These are phyloP conservation scores for Amblyornis subalaris DNA, from an alignment of 2,113 vertebrate species.

Conservation along the genomic window DNA sequence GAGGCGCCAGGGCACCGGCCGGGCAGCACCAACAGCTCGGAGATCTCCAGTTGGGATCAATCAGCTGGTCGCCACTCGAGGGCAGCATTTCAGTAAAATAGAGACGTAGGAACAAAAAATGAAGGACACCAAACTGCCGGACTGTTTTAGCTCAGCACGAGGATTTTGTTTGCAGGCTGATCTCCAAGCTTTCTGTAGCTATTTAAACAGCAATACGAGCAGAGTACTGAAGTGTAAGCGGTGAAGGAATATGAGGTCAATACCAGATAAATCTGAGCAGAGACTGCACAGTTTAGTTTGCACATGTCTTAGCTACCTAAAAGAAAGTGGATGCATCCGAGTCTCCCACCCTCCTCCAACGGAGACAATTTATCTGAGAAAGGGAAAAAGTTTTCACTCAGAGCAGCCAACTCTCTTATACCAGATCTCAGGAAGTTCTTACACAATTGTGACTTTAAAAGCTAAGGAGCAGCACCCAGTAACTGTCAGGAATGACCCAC, in stretches of 20 bases:
- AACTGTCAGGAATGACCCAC: neutral
- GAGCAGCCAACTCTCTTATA: neutral
- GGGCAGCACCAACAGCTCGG: rapidly evolving
- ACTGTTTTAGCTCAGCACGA: rapidly evolving
- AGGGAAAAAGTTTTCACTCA: neutral
- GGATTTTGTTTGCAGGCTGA: neutral
- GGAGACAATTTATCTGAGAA: neutral
- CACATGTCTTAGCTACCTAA: neutral
- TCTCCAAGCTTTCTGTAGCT: neutral
- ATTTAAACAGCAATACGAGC: neutral
- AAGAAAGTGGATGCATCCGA: neutral
- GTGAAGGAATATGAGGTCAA: neutral
- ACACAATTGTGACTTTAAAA: neutral
- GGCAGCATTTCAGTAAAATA: constrained; percentile 31
- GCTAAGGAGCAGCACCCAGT: neutral
- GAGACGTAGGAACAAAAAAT: neutral
- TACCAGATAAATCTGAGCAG: neutral
- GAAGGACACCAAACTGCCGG: neutral
- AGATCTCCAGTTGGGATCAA: neutral
- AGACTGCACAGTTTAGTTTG: neutral
- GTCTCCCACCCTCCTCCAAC: neutral
- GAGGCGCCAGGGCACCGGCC: neutral
- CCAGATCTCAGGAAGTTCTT: neutral
- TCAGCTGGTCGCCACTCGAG: neutral
- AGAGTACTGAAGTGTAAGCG: neutral